Evolutionary conservation across 1,140 invertebrate genomes (phyloP).

Genomic region (Pseudomyrmex sp.): DNA sequence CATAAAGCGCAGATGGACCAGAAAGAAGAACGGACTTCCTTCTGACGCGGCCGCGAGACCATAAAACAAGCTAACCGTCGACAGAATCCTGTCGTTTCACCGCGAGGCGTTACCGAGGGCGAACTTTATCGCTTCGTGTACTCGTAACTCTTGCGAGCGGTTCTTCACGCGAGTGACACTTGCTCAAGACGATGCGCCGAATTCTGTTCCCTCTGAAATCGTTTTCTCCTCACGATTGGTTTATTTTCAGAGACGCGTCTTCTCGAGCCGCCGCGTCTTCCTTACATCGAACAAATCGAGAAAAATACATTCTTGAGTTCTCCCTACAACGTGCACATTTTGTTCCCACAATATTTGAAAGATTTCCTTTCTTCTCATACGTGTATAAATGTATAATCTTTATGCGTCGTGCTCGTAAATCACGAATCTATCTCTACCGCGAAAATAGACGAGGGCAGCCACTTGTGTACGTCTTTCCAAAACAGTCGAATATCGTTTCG

Average conservation of each 20-base stretch:
- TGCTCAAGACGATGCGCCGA: conserved; percentile 31
- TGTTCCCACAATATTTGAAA: not conserved
- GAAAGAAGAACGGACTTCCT: conserved; percentile 80
- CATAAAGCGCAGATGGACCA: conserved; percentile 84
- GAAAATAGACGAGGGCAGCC: not conserved
- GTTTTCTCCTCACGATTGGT: conserved; percentile 67
- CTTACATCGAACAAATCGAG: conserved; percentile 17
- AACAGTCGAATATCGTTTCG: conserved; percentile 12
- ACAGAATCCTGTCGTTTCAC: conserved; percentile 81
- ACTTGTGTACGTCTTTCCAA: conserved; percentile 22
- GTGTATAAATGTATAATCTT: not conserved
- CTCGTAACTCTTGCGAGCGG: conserved; percentile 84
- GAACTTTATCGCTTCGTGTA: conserved; percentile 83
- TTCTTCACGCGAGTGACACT: conserved; percentile 76
- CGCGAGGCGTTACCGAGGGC: conserved; percentile 79
- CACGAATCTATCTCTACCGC: not conserved
- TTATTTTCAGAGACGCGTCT: conserved; percentile 66
- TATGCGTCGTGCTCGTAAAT: conserved; percentile 22
- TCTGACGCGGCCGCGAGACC: conserved; percentile 75
- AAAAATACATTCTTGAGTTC: conserved; percentile 1
- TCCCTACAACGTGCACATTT: conserved; percentile 1
- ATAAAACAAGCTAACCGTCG: conserved; percentile 84
- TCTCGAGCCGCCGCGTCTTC: conserved; percentile 2
- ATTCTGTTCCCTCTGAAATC: conserved; percentile 25
- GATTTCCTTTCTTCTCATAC: not conserved